Conservation (phyloP, 2,888 invertebrate species). For the Ecdyonurus torrentis region DNA sequence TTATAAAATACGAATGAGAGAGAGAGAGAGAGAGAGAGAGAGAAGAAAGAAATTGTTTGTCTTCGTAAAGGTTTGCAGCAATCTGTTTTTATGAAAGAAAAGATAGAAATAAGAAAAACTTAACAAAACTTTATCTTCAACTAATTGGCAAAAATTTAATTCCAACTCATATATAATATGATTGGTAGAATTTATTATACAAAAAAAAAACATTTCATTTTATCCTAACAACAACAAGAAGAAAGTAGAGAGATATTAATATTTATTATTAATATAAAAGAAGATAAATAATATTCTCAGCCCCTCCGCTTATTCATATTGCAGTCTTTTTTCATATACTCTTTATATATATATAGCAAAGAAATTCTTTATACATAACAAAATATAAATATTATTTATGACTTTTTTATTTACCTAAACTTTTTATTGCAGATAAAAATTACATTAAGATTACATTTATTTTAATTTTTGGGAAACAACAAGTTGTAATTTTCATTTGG, state of each 20-base stretch:
- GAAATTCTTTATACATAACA: too few relatives aligned
- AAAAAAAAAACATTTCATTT: neutral
- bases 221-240: too few relatives aligned
- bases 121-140: neutral
- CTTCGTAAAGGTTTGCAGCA: neutral
- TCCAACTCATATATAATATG: neutral
- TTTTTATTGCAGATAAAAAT: too few relatives aligned
- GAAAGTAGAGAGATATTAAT: neutral
- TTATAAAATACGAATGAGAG: neutral
- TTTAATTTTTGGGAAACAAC: too few relatives aligned
- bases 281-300: neutral
- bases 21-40: neutral
- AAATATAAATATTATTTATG: too few relatives aligned
- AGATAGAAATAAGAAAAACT: neutral
- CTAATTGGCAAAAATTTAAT: constrained; percentile 3
- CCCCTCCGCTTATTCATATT: too few relatives aligned
- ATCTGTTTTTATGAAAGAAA: neutral
- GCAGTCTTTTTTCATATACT: too few relatives aligned
- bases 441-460: too few relatives aligned
- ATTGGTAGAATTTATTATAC: neutral
- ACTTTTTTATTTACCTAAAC: too few relatives aligned
- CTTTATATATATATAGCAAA: too few relatives aligned
- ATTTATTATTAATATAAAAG: neutral
- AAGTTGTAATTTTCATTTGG: too few relatives aligned
- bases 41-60: neutral